Conservation (phyloP, 2,888 invertebrate species). For the Hecatera dysodea region DNA sequence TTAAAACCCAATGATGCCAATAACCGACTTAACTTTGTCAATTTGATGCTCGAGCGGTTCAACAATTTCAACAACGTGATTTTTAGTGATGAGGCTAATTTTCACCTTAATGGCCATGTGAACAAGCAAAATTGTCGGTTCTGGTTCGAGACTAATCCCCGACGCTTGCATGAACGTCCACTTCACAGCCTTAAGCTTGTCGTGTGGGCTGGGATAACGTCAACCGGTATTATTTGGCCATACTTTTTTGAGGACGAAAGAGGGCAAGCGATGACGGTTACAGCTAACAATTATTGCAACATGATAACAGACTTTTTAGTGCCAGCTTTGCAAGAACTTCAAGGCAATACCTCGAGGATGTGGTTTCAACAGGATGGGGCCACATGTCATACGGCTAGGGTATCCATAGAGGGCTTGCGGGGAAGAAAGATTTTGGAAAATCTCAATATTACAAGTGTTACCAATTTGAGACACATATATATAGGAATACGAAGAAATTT, state of each 20-base stretch:
- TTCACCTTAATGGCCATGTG: conserved; percentile 53
- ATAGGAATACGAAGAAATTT: too few species aligned
- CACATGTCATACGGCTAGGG: conserved; percentile 7
- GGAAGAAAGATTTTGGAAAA: too few species aligned
- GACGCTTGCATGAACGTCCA: conserved; percentile 46
- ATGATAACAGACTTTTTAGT: too few species aligned
- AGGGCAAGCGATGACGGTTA: conserved; percentile 49
- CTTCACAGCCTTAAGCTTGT: conserved; percentile 1
- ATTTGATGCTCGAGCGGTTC: conserved; percentile 49
- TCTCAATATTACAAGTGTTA: too few species aligned
- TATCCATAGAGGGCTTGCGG: too few species aligned
- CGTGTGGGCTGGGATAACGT: too few species aligned
- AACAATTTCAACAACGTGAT: conserved; percentile 45
- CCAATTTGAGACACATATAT: too few species aligned
- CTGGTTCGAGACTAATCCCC: conserved; percentile 46
- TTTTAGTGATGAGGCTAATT: conserved; percentile 45
- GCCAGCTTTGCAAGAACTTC: too few species aligned
- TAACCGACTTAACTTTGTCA: conserved; percentile 44
- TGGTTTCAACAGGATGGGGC: too few species aligned
- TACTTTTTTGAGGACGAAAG: conserved; percentile 49
- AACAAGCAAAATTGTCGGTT: conserved; percentile 52
- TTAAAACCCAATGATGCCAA: conserved; percentile 1
- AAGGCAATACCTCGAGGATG: too few species aligned
- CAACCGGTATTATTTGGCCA: conserved; percentile 2
- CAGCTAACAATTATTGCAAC: conserved; percentile 7